Evolutionary conservation across 2,888 invertebrate species (phyloP), one percentile per base, ranked within the genome.

Genomic region (Schizotus pectinicornis): DNA sequence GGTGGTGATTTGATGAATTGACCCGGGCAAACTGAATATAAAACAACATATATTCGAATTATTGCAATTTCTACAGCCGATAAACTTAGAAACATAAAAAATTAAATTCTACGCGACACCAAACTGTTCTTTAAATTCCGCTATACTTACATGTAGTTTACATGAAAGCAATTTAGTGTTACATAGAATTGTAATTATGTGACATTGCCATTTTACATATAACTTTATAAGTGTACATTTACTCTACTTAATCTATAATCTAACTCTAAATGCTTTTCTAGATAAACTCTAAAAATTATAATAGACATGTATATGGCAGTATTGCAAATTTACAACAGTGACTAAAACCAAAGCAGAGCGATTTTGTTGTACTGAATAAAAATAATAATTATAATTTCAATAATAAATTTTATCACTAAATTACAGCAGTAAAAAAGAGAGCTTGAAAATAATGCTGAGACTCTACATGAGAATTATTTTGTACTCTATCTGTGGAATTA

Each of bases 401-500:
- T 22, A 22, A 22, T 22, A 39, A 39, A 39, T 35, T 35, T 11
- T 35, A 35, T 35, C 35, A 9, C 9, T 35, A 11, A 35, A 35
- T 35, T 11, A 51, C 41, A 63, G 56, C 58, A 60, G 60, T 62
- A 53, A 55, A 59, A 42, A 61, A 64, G 64, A 64, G 64, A 64
- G 64, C 64, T 64, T 64, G 64, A 64, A 64, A 64, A 22, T 48
- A 47, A 47, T 41, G 46, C 42, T 63, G 59, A 51, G 56, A 47
- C 54, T 62, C 55, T 33, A 41, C 13, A 50, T 57, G 55, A 59
- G 59, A 59, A 59, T 55, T 52, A 38, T 34, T 35, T 52, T 34
- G 8, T 42, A 53, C 33, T 50, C 12, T 35, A 41, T 50, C 9
- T 22, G 43, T 41, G 55, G 41, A 57, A 57, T 36, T 46, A 58